Conservation (phyloP, 2,797 vertebrate genomes). For the Cynopterus sphinx region DNA sequence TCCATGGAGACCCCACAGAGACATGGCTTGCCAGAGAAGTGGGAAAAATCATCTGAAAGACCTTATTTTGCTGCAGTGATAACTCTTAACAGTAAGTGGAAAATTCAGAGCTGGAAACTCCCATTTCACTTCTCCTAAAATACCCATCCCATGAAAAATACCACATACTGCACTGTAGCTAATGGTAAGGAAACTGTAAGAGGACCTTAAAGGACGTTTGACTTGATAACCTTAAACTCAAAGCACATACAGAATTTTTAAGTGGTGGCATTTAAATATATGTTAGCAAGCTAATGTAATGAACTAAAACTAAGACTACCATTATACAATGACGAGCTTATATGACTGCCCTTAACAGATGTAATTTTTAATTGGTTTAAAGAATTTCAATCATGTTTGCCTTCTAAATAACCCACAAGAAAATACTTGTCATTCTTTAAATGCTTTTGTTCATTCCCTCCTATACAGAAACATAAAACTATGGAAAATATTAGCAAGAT, state of each 20-base stretch:
- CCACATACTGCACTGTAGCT: not conserved
- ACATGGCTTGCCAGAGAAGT: not conserved
- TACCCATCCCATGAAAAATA: not conserved
- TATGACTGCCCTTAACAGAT: conserved; percentile 7
- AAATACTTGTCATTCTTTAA: conserved; percentile 79
- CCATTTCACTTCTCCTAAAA: not conserved
- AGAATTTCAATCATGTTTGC: conserved; percentile 70
- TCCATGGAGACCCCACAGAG: not conserved
- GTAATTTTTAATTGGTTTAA: conserved; percentile 63
- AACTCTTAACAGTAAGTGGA: not conserved
- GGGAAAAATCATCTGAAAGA: not conserved
- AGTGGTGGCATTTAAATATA: conserved; percentile 11
- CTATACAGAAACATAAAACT: conserved; percentile 45
- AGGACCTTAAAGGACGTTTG: not conserved
- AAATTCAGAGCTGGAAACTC: not conserved
- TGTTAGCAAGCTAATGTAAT: not conserved
- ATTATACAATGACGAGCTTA: conserved; percentile 38
- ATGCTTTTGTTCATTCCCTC: conserved; percentile 63
- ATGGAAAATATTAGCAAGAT: not conserved
- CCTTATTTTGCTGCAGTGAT: not conserved
- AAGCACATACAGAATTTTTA: conserved; percentile 22
- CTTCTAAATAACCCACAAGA: conserved; percentile 73
- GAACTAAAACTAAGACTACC: not conserved
- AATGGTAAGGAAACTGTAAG: not conserved
- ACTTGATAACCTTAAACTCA: not conserved